phyloP scores from a whole-genome alignment of 2,888 invertebrate species.

The Thalpophila matura region DNA sequence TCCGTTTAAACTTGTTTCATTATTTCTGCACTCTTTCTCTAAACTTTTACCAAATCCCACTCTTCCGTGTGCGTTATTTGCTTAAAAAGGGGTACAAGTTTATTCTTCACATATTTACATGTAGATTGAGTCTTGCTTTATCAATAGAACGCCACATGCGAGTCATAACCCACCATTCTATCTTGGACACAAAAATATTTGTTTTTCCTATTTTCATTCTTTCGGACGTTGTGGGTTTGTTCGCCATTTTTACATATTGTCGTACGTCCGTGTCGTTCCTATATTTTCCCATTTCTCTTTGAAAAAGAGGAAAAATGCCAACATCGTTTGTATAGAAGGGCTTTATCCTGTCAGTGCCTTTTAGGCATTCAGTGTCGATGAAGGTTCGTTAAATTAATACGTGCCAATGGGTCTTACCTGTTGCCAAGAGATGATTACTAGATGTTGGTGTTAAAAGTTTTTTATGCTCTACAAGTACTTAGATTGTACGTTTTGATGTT shows the following conservation, averaged over 20 bases:
- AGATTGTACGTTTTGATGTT: constrained; percentile 3
- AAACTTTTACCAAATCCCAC: too few species aligned
- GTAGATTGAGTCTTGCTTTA: constrained; percentile 15
- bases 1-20: too few species aligned
- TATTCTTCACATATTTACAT: constrained; percentile 6
- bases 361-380: constrained; percentile 24
- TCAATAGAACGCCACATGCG: constrained; percentile 12
- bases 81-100: too few species aligned
- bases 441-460: background rate
- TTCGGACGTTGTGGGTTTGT: constrained; percentile 22
- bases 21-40: too few species aligned
- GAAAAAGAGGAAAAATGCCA: constrained; percentile 27
- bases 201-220: constrained; percentile 22
- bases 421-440: constrained; percentile 10
- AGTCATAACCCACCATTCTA: background rate
- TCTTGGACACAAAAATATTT: constrained; percentile 30
- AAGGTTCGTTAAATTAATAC: constrained; percentile 61
- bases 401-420: constrained; percentile 38
- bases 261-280: background rate
- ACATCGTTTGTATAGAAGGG: constrained; percentile 8
- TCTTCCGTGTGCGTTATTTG: too few species aligned
- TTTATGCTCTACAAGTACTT: background rate
- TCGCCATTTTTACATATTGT: constrained; percentile 28
- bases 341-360: constrained; percentile 34
- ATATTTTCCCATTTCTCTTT: constrained; percentile 28